Evolutionary conservation across 2,797 vertebrate genomes (phyloP).

Genomic region (Staurois parvus): DNA sequence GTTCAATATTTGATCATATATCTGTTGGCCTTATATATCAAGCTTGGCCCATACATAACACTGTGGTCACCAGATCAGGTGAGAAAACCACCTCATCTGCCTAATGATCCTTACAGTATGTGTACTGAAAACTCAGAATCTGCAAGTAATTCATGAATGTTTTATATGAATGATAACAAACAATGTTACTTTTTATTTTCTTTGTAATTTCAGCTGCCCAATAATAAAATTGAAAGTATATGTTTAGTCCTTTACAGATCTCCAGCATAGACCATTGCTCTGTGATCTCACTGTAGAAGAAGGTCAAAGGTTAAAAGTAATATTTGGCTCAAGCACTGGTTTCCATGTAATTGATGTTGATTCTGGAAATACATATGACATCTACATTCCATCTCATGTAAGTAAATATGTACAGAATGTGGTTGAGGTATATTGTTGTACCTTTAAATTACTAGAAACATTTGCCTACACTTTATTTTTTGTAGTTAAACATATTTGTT

Average conservation of each 20-base stretch:
- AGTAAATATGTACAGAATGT: slow-evolving; percentile 68
- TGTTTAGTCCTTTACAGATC: slow-evolving; percentile 95
- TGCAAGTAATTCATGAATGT: too few relatives aligned
- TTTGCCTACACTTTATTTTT: not conserved
- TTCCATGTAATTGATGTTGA: slow-evolving; percentile 98
- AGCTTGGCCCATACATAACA: too few relatives aligned
- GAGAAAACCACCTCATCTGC: too few relatives aligned
- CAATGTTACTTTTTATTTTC: not conserved
- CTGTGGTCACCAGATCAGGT: too few relatives aligned
- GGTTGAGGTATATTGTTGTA: not conserved
- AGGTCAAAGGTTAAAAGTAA: slow-evolving; percentile 97
- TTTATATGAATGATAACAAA: not conserved
- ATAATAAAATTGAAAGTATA: slow-evolving; percentile 46
- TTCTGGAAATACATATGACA: slow-evolving; percentile 97
- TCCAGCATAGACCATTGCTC: slow-evolving; percentile 94
- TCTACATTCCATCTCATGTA: slow-evolving; percentile 97
- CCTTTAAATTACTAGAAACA: too few relatives aligned
- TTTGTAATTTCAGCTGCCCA: not conserved
- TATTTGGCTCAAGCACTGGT: slow-evolving; percentile 96
- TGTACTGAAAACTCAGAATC: too few relatives aligned
- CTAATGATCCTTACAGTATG: too few relatives aligned
- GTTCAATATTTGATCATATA: too few relatives aligned
- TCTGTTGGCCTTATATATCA: too few relatives aligned
- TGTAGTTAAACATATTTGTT: not conserved
- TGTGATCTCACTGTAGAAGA: slow-evolving; percentile 98